phyloP scores from a whole-genome alignment of 2,888 invertebrate genomes.

The Acanthococcus lagerstroemiae region DNA sequence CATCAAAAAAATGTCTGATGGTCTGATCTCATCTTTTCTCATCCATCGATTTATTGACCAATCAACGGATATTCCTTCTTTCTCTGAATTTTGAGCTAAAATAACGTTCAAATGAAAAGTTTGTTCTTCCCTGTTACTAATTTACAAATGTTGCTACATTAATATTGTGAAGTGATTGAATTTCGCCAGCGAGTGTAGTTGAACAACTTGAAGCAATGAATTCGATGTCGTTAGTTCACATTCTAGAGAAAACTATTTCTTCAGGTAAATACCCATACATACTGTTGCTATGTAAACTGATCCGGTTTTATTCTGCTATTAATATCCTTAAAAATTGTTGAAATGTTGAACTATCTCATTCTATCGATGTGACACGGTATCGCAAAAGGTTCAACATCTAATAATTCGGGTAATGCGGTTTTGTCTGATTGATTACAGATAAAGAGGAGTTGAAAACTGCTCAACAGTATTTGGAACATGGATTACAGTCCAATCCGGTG shows the following conservation, averaged over 20 bases:
- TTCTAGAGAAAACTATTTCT: constrained; percentile 95
- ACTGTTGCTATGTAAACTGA: no score
- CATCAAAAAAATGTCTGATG: no score
- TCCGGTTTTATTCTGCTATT: neutral
- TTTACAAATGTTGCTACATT: no score
- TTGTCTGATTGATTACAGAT: constrained; percentile 35
- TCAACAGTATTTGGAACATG: constrained; percentile 83
- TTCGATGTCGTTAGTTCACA: constrained; percentile 48
- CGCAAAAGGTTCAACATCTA: neutral
- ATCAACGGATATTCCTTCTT: neutral
- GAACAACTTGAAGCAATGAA: no score
- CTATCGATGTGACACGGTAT: no score
- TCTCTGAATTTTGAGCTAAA: neutral
- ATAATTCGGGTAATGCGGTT: no score
- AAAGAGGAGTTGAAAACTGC: constrained; percentile 77
- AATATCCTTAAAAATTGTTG: neutral
- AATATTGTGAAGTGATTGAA: no score
- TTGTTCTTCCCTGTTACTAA: no score
- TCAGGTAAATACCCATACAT: constrained; percentile 59
- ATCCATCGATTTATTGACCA: no score
- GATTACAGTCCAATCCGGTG: constrained; percentile 74
- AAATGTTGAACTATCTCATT: neutral
- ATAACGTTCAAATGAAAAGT: no score
- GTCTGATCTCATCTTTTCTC: no score
- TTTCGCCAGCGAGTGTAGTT: no score